phyloP scores from a whole-genome alignment of 1,140 invertebrate species.

The Nylanderia fulva region DNA sequence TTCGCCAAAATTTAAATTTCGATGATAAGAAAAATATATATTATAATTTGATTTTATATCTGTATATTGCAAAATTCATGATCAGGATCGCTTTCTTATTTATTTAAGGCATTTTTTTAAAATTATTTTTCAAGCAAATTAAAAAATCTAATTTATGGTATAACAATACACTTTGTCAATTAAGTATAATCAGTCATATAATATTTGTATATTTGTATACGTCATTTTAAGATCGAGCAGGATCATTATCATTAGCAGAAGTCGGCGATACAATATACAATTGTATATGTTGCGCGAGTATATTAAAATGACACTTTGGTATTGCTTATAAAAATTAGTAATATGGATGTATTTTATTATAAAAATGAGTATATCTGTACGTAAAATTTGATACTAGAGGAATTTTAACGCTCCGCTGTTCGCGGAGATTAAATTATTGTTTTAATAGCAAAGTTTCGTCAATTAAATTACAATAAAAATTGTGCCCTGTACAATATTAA shows the following conservation, averaged over 20 bases:
- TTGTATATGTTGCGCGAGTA: background rate
- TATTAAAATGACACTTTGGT: background rate
- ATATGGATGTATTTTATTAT: conserved; percentile 6
- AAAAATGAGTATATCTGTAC: background rate
- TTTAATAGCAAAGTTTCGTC: conserved; percentile 18
- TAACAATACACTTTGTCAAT: background rate
- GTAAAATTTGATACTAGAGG: background rate
- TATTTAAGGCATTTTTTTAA: background rate
- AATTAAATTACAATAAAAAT: conserved; percentile 62
- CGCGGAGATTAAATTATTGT: conserved; percentile 14
- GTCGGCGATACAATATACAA: background rate
- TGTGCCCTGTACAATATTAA: conserved; percentile 67
- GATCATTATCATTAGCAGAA: background rate
- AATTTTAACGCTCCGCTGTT: background rate
- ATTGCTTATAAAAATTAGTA: background rate
- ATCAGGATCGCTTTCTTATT: background rate
- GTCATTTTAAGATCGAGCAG: conserved; percentile 10
- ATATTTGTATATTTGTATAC: background rate
- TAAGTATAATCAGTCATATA: conserved; percentile 33
- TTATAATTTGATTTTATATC: background rate
- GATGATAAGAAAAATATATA: background rate
- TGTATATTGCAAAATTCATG: conserved; percentile 2
- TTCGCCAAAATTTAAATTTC: background rate
- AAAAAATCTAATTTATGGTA: background rate
- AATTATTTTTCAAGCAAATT: background rate